Conservation (phyloP, 2,113 vertebrate species). For the Trachemys scripta region DNA sequence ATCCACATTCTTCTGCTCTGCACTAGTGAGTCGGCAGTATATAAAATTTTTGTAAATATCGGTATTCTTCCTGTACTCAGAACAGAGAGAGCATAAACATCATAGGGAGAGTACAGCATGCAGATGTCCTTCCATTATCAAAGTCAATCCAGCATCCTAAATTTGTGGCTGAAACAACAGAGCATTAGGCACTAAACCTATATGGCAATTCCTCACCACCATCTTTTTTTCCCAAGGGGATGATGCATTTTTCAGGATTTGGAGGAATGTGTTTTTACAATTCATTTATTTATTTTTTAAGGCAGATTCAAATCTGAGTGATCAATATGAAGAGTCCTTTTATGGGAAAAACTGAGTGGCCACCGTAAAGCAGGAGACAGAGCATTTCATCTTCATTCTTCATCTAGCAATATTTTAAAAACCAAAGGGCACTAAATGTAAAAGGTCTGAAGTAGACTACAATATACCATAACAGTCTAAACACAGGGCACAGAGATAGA, state of each 20-base stretch:
- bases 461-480: neutral
- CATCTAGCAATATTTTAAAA: constrained; percentile 17
- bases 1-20: neutral
- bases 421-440: neutral
- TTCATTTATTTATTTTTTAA: neutral
- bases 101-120: neutral
- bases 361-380: neutral
- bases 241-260: neutral
- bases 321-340: neutral
- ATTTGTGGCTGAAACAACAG: neutral
- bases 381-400: neutral
- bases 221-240: neutral
- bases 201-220: neutral
- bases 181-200: neutral
- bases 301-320: neutral
- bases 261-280: neutral
- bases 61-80: neutral
- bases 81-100: neutral
- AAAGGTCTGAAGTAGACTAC: neutral
- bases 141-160: neutral
- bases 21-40: neutral
- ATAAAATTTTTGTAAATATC: neutral
- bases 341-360: neutral
- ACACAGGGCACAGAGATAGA: neutral
- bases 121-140: neutral